These are phyloP conservation scores for Lucilia sericata DNA, from an alignment of 1,140 invertebrate genomes.

Conservation along the genomic window DNA sequence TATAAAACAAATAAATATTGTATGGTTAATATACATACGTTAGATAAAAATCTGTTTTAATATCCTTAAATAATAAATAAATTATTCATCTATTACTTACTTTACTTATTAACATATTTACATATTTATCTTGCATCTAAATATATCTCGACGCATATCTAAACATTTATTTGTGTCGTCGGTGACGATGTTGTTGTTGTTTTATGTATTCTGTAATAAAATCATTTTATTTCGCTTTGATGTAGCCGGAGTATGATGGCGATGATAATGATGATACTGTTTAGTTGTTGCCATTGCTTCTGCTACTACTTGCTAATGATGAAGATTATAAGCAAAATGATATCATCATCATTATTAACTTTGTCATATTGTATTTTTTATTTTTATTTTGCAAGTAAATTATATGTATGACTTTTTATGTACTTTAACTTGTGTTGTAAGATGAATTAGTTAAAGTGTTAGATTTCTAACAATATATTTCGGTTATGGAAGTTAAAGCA, in stretches of 20 bases:
- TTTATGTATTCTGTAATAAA: conserved; percentile 18
- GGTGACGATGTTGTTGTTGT: background rate
- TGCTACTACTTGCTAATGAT: background rate
- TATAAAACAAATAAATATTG: background rate
- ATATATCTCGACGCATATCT: too few relatives aligned
- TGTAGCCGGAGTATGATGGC: background rate
- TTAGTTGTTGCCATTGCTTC: background rate
- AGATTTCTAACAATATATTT: too few relatives aligned
- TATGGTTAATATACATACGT: background rate
- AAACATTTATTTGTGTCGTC: background rate
- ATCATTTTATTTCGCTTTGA: conserved; percentile 1
- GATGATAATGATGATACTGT: background rate
- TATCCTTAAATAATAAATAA: conserved; percentile 26
- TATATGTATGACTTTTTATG: too few relatives aligned
- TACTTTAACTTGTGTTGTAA: too few relatives aligned
- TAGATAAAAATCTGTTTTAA: conserved; percentile 3
- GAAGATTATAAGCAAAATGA: background rate
- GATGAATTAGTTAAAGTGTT: too few relatives aligned
- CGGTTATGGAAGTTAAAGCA: too few relatives aligned
- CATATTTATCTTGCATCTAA: background rate
- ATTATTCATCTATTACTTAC: conserved; percentile 6
- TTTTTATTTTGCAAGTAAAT: background rate
- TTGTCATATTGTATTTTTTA: background rate
- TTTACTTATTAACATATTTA: background rate
- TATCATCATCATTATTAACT: background rate